Conservation (phyloP, 2,797 vertebrate species). For the Cirrhinus molitorella region DNA sequence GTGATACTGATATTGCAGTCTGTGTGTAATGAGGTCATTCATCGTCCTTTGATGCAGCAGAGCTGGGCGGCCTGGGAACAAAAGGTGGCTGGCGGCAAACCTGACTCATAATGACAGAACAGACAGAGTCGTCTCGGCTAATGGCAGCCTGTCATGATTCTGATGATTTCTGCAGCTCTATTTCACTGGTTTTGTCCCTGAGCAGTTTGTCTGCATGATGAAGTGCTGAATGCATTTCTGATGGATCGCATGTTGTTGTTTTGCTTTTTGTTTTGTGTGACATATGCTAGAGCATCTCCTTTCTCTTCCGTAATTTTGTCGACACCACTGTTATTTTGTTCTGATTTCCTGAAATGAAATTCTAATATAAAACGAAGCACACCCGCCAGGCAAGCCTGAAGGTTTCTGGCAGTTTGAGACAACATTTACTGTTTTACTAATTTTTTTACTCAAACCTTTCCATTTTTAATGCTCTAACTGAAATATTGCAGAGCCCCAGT, state of each 20-base stretch:
- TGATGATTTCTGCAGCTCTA: conserved; percentile 62
- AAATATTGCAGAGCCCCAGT: neutral
- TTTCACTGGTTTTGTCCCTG: conserved; percentile 61
- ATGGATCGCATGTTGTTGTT: conserved; percentile 47
- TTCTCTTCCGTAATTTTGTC: conserved; percentile 15
- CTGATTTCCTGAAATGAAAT: conserved; percentile 31
- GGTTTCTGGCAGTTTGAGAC: neutral
- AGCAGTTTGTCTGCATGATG: conserved; percentile 57
- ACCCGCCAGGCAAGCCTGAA: neutral
- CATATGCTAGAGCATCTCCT: conserved; percentile 25
- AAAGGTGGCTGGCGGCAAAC: conserved; percentile 62
- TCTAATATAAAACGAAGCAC: neutral
- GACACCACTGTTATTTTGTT: conserved; percentile 23
- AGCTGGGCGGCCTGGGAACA: conserved; percentile 59
- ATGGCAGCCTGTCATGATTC: conserved; percentile 62
- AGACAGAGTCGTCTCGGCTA: conserved; percentile 59
- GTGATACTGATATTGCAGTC: conserved; percentile 61
- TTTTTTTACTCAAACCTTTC: conserved; percentile 15
- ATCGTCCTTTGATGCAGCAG: conserved; percentile 61
- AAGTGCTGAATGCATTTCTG: conserved; percentile 57
- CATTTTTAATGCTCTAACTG: conserved; percentile 6
- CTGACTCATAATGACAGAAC: conserved; percentile 64
- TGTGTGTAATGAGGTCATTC: conserved; percentile 63
- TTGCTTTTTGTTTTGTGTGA: conserved; percentile 44
- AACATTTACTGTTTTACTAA: neutral